phyloP scores from a whole-genome alignment of 1,140 invertebrate species.

The Drosophila subobscura region DNA sequence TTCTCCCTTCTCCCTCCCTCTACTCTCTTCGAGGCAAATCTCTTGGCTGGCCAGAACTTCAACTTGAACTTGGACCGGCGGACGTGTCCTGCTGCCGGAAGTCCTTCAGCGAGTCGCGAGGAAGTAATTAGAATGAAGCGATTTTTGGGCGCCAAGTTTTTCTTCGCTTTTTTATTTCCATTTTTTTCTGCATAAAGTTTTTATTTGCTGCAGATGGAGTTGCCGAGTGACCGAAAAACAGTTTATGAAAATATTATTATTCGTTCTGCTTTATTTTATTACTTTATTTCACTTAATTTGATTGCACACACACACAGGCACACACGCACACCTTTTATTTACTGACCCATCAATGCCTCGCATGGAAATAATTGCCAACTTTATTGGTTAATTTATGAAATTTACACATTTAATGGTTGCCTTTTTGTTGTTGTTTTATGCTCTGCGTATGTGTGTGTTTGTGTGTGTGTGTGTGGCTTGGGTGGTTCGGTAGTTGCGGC shows the following conservation, averaged over 20 bases:
- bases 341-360: constrained; percentile 17
- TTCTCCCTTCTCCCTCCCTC: background rate
- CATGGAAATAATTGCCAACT: constrained; percentile 67
- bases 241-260: constrained; percentile 73
- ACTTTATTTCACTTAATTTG: constrained; percentile 44
- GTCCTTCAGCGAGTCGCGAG: constrained; percentile 66
- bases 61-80: constrained; percentile 64
- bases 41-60: constrained; percentile 13
- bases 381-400: constrained; percentile 79
- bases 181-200: constrained; percentile 44
- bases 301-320: constrained; percentile 1
- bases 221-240: constrained; percentile 42
- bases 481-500: constrained; percentile 37
- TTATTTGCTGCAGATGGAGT: constrained; percentile 29
- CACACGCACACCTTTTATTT: constrained; percentile 9
- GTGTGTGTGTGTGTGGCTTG: background rate
- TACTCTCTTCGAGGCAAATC: background rate
- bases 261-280: constrained; percentile 47
- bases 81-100: constrained; percentile 58
- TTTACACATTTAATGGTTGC: constrained; percentile 64
- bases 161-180: constrained; percentile 20
- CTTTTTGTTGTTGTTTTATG: constrained; percentile 21
- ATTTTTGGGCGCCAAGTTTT: constrained; percentile 68
- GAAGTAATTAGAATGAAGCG: constrained; percentile 82
- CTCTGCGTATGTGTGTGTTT: background rate